Conservation (phyloP, 2,113 vertebrate genomes). For the Python bivittatus region DNA sequence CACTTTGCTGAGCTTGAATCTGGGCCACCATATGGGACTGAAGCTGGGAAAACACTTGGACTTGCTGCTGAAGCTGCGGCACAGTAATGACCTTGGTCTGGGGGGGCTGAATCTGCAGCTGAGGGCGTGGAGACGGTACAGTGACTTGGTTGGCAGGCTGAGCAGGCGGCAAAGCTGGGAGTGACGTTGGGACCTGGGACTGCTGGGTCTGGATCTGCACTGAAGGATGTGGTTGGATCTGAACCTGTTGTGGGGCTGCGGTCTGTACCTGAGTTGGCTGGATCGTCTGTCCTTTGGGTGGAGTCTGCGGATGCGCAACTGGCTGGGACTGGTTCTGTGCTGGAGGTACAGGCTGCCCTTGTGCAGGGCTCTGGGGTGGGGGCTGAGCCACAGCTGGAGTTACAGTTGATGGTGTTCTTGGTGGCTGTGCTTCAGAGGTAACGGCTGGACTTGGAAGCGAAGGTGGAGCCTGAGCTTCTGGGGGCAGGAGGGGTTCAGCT, state of each 20-base stretch:
- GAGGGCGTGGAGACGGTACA: slow-evolving; percentile 72
- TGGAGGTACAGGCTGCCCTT: slow-evolving; percentile 67
- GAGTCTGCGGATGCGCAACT: slow-evolving; percentile 66
- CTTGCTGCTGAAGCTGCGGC: slow-evolving; percentile 87
- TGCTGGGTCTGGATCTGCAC: slow-evolving; percentile 78
- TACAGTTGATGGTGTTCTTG: slow-evolving; percentile 50
- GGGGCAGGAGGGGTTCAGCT: slow-evolving; percentile 63
- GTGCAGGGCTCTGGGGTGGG: slow-evolving; percentile 76
- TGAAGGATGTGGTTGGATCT: slow-evolving; percentile 71
- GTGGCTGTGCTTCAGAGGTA: slow-evolving; percentile 66
- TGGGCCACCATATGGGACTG: slow-evolving; percentile 77
- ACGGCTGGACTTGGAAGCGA: slow-evolving; percentile 44
- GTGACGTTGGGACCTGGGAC: slow-evolving; percentile 72
- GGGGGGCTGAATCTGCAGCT: slow-evolving; percentile 80
- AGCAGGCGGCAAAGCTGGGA: slow-evolving; percentile 72
- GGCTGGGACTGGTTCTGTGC: slow-evolving; percentile 66
- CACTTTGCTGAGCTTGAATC: slow-evolving; percentile 83
- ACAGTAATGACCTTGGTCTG: slow-evolving; percentile 82
- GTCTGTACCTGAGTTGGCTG: slow-evolving; percentile 76
- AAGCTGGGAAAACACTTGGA: slow-evolving; percentile 87
- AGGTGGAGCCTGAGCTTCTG: slow-evolving; percentile 60
- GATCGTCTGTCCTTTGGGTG: slow-evolving; percentile 69
- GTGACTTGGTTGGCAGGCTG: slow-evolving; percentile 74
- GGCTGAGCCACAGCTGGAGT: slow-evolving; percentile 66
- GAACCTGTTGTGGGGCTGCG: slow-evolving; percentile 67